Evolutionary conservation across 1,140 invertebrate species (phyloP).

Genomic region (Drosophila ohnishii): DNA sequence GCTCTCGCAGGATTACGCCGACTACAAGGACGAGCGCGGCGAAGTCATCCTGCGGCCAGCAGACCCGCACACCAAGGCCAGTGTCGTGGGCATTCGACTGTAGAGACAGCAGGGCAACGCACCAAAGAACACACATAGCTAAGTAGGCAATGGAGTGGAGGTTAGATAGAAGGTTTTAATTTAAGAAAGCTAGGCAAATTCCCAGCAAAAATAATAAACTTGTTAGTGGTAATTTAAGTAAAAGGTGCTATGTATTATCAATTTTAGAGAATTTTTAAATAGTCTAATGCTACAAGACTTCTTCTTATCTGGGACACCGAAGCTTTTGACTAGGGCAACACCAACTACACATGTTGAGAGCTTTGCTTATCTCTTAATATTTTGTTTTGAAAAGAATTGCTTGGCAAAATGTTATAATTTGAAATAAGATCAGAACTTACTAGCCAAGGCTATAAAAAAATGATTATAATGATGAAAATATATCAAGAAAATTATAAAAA

Average conservation of each 20-base stretch:
- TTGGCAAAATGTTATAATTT: neutral
- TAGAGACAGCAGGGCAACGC: conserved; percentile 15
- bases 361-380: neutral
- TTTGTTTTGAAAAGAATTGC: neutral
- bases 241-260: neutral
- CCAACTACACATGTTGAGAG: neutral
- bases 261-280: no score
- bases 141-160: conserved; percentile 1
- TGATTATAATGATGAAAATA: neutral
- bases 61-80: conserved; percentile 46
- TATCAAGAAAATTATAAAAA: no score
- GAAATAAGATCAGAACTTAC: neutral
- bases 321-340: neutral
- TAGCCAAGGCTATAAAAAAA: no score
- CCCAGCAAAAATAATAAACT: neutral
- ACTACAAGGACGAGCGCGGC: conserved; percentile 59
- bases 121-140: conserved; percentile 14
- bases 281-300: neutral
- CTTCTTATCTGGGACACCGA: neutral
- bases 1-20: conserved; percentile 36
- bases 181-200: neutral
- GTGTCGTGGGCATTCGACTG: conserved; percentile 64
- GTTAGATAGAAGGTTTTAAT: neutral
- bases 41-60: conserved; percentile 41
- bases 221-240: neutral